phyloP scores from a whole-genome alignment of 1,140 invertebrate genomes.

The Muscidifurax raptorellus region DNA sequence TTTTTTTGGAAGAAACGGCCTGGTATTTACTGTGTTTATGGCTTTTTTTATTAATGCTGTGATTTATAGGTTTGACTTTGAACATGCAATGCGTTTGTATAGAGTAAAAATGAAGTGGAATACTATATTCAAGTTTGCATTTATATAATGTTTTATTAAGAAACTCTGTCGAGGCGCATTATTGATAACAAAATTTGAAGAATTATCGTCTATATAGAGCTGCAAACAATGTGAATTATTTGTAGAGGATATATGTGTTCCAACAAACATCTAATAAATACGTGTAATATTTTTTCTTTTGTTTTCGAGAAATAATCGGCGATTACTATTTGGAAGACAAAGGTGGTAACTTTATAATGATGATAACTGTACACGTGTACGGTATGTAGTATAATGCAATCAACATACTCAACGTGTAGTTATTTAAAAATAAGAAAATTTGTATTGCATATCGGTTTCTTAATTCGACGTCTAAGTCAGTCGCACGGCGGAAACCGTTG shows the following conservation, averaged over 20 bases:
- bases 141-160: neutral
- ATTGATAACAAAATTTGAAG: neutral
- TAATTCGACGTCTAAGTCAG: conserved; percentile 33
- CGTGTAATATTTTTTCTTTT: neutral
- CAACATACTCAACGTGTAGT: neutral
- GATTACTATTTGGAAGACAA: neutral
- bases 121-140: neutral
- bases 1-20: neutral
- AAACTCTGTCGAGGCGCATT: neutral
- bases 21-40: no score
- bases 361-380: neutral
- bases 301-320: neutral
- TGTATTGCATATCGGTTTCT: conserved; percentile 18
- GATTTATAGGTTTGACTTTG: no score
- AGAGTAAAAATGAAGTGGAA: no score
- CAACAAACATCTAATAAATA: neutral
- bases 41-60: no score
- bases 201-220: neutral
- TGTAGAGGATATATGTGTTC: neutral
- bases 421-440: conserved; percentile 36
- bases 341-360: neutral
- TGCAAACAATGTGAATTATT: neutral
- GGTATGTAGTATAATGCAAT: neutral
- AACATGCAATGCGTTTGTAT: no score
- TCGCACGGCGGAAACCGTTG: neutral